phyloP scores from a whole-genome alignment of 2,888 invertebrate species.

The Stictocephala bisonia region DNA sequence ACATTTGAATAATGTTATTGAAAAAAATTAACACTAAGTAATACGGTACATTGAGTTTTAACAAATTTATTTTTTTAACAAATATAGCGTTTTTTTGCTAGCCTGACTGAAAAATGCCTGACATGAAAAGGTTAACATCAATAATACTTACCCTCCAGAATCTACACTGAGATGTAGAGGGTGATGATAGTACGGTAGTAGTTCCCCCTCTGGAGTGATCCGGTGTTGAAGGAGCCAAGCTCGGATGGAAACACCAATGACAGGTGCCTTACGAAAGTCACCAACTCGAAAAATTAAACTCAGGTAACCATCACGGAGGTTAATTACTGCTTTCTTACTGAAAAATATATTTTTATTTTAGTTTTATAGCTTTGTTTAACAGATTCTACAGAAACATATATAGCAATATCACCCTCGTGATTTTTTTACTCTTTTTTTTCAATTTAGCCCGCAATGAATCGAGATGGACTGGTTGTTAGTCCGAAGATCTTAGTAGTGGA shows the following conservation, averaged over 20 bases:
- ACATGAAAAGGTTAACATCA: not conserved
- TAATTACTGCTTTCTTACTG: slow-evolving; percentile 72
- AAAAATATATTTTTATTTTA: too few species aligned
- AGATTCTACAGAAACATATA: too few species aligned
- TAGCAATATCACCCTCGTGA: not conserved
- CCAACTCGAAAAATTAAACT: slow-evolving; percentile 85
- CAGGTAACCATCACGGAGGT: slow-evolving; percentile 80
- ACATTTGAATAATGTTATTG: too few species aligned
- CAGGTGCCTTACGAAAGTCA: slow-evolving; percentile 80
- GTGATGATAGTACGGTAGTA: slow-evolving; percentile 78
- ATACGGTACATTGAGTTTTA: too few species aligned
- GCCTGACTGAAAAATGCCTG: too few species aligned
- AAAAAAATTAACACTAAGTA: too few species aligned
- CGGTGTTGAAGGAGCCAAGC: slow-evolving; percentile 74
- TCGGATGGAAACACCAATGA: slow-evolving; percentile 82
- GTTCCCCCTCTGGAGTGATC: slow-evolving; percentile 76
- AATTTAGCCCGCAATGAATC: too few species aligned
- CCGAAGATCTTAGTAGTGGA: too few species aligned
- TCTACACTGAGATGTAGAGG: slow-evolving; percentile 71
- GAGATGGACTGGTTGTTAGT: too few species aligned
- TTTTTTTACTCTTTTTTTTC: not conserved
- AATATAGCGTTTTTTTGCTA: too few species aligned
- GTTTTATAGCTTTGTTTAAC: too few species aligned
- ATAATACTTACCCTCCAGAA: slow-evolving; percentile 57
- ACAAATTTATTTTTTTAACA: too few species aligned